A percentile compares a stretch with the other conserved stretches of the same genome.
Conservation (phyloP, 2,888 invertebrate genomes). For the Lordiphosa andalusiaca region DNA sequence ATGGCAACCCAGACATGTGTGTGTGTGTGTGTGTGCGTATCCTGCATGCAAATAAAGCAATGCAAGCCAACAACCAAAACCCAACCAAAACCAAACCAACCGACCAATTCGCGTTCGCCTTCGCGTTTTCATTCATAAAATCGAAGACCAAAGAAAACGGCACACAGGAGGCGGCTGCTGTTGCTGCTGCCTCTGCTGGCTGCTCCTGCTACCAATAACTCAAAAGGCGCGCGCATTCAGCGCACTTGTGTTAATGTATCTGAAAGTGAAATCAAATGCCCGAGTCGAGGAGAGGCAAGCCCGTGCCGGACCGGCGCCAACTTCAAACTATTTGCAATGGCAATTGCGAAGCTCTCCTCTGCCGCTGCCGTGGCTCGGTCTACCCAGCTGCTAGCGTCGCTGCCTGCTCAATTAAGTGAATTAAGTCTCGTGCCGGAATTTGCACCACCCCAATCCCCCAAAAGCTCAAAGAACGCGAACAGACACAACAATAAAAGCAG, state of each 20-base stretch:
- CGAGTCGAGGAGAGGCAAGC: conserved; percentile 23
- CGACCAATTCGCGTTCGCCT: conserved; percentile 64
- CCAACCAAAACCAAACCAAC: conserved; percentile 17
- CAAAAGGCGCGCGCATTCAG: conserved; percentile 69
- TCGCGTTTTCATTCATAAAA: conserved; percentile 73
- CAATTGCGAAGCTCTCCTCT: conserved; percentile 32
- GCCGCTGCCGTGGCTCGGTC: conserved; percentile 8
- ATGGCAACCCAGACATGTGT: conserved; percentile 47
- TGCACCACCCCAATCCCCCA: conserved; percentile 51
- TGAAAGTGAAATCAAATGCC: conserved; percentile 55
- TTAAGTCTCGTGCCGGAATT: conserved; percentile 76
- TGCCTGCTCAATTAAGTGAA: conserved; percentile 74
- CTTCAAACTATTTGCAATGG: conserved; percentile 61
- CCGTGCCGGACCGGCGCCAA: conserved; percentile 60
- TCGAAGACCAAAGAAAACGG: conserved; percentile 72
- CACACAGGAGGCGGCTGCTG: conserved; percentile 45
- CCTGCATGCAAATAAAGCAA: conserved; percentile 62
- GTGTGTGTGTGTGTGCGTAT: conserved; percentile 31
- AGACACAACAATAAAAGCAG: conserved; percentile 19
- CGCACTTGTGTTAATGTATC: conserved; percentile 68
- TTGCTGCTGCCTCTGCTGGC: conserved; percentile 16
- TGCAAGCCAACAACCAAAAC: conserved; percentile 33
- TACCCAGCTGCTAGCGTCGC: conserved; percentile 29
- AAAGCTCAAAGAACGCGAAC: conserved; percentile 25
- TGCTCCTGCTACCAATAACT: conserved; percentile 63